These are phyloP conservation scores for Nibea coibor DNA, from an alignment of 2,113 vertebrate species.

Conservation along the genomic window DNA sequence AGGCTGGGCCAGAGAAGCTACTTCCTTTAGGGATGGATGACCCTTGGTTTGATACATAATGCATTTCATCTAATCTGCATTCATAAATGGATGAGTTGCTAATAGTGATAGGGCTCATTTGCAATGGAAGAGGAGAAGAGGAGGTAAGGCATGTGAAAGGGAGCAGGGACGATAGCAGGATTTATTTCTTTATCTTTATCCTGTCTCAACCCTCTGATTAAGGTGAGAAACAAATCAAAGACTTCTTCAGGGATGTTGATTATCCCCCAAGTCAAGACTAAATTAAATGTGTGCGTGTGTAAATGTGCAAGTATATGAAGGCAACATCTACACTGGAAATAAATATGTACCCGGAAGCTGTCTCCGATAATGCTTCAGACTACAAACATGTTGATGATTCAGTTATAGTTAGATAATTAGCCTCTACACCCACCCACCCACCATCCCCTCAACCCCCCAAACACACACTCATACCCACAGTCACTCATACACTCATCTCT, in stretches of 20 bases:
- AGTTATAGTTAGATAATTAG: constrained; percentile 24
- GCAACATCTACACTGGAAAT: not conserved
- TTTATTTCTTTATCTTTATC: constrained; percentile 19
- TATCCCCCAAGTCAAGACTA: not conserved
- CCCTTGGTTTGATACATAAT: constrained; percentile 71
- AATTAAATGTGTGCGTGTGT: constrained; percentile 7
- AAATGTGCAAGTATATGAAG: constrained; percentile 12
- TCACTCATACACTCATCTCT: constrained; percentile 27
- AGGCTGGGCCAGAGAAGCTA: constrained; percentile 9
- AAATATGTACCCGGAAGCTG: constrained; percentile 17
- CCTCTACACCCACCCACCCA: not conserved
- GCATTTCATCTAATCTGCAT: constrained; percentile 71
- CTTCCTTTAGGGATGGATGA: constrained; percentile 48
- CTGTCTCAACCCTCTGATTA: not conserved
- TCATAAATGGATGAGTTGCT: constrained; percentile 71
- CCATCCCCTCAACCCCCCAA: not conserved
- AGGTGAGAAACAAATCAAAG: constrained; percentile 31
- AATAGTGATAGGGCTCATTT: constrained; percentile 65
- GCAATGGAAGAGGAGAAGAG: constrained; percentile 34
- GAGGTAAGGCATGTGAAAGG: constrained; percentile 37
- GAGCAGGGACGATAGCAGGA: not conserved
- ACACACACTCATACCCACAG: not conserved
- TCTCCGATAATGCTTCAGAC: constrained; percentile 5
- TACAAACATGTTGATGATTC: constrained; percentile 36
- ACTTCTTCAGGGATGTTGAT: not conserved